phyloP scores from a whole-genome alignment of 2,888 invertebrate genomes.

The Epsilonema sp. region DNA sequence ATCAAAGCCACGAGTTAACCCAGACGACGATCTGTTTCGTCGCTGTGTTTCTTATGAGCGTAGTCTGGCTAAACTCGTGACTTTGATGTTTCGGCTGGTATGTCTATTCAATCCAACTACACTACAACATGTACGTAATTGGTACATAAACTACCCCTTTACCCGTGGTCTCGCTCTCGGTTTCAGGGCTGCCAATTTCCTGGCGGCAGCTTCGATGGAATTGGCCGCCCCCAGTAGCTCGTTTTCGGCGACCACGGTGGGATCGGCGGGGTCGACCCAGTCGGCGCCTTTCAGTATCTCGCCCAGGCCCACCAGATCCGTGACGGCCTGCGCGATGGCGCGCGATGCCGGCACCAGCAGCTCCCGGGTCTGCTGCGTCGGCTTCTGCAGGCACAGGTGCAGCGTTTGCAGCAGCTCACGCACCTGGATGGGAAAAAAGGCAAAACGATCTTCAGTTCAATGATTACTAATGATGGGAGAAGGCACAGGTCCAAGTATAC shows the following conservation, averaged over 20 bases:
- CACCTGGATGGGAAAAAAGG: too few species aligned
- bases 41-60: too few species aligned
- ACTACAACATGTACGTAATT: too few species aligned
- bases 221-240: slow-evolving; percentile 89
- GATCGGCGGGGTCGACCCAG: slow-evolving; percentile 90
- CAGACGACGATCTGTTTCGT: too few species aligned
- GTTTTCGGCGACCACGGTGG: slow-evolving; percentile 89
- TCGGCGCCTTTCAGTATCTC: slow-evolving; percentile 44
- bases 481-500: too few species aligned
- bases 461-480: too few species aligned
- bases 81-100: too few species aligned
- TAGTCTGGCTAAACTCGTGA: too few species aligned
- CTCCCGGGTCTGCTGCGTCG: slow-evolving; percentile 42
- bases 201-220: slow-evolving; percentile 92
- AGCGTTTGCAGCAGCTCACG: slow-evolving; percentile 65
- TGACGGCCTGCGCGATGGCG: slow-evolving; percentile 71
- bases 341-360: slow-evolving; percentile 59
- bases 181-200: slow-evolving; percentile 69
- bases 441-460: too few species aligned
- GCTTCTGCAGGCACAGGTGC: slow-evolving; percentile 36
- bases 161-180: slow-evolving; percentile 61
- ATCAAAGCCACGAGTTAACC: too few species aligned
- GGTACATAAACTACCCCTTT: too few species aligned
- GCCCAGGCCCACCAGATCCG: slow-evolving; percentile 57
- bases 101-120: too few species aligned